Percentiles rank a stretch among this genome's conserved stretches.
These are phyloP conservation scores for Chelonoidis abingdonii DNA, from an alignment of 2,113 vertebrate species.

Conservation along the genomic window DNA sequence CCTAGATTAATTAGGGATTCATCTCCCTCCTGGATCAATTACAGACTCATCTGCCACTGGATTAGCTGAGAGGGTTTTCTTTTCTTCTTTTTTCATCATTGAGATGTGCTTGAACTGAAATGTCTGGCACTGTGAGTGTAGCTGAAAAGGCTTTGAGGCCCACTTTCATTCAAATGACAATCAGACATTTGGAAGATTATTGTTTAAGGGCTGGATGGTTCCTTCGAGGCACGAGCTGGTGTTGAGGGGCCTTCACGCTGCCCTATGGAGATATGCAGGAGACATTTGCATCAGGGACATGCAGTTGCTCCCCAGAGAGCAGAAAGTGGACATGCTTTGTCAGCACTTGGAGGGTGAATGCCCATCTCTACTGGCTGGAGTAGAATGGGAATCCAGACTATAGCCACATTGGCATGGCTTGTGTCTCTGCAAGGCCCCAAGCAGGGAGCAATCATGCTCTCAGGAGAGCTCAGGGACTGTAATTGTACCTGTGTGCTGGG, in stretches of 20 bases:
- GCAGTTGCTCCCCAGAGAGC: neutral
- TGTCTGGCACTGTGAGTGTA: neutral
- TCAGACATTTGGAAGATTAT: neutral
- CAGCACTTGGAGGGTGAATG: neutral
- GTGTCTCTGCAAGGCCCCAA: neutral
- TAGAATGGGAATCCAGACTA: neutral
- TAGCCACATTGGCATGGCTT: neutral
- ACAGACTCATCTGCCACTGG: slow-evolving; percentile 40
- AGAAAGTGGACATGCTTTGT: neutral
- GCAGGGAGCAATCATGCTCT: accelerated
- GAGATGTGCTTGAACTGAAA: slow-evolving; percentile 15
- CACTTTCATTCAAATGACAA: neutral
- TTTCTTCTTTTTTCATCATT: neutral
- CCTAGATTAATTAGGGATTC: slow-evolving; percentile 67
- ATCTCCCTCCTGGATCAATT: slow-evolving; percentile 65
- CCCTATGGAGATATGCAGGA: too few species aligned
- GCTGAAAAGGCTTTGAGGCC: slow-evolving; percentile 20
- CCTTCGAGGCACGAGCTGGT: accelerated
- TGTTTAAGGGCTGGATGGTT: neutral
- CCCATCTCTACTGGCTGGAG: neutral
- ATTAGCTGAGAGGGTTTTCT: slow-evolving; percentile 41
- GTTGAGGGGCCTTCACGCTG: neutral
- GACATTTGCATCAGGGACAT: accelerated
- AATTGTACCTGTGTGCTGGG: neutral
- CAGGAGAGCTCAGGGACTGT: neutral